phyloP scores from a whole-genome alignment of 1,140 invertebrate species.

The Ctenoplectra terminalis region DNA sequence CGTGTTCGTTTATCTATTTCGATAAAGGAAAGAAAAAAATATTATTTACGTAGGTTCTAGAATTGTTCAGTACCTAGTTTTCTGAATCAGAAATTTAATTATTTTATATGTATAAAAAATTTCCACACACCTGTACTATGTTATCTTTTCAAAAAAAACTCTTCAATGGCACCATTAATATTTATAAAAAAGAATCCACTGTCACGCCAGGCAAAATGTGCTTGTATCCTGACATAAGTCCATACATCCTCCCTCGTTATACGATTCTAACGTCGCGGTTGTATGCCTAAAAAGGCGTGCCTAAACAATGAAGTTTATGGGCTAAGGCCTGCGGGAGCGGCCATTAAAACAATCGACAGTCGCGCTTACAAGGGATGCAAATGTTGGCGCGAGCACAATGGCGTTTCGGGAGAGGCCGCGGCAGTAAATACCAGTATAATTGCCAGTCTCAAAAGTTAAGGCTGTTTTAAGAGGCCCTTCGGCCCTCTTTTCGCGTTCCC shows the following conservation, averaged over 20 bases:
- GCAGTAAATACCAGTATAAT: slow-evolving; percentile 81
- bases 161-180: neutral
- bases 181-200: neutral
- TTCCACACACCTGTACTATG: too few species aligned
- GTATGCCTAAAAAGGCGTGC: slow-evolving; percentile 76
- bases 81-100: too few species aligned
- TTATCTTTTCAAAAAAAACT: too few species aligned
- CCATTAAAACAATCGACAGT: slow-evolving; percentile 80
- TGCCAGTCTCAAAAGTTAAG: slow-evolving; percentile 74
- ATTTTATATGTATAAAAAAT: too few species aligned
- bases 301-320: slow-evolving; percentile 81
- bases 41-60: too few species aligned
- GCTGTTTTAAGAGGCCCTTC: slow-evolving; percentile 54
- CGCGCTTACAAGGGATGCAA: slow-evolving; percentile 73
- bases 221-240: slow-evolving; percentile 4
- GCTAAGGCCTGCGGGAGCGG: slow-evolving; percentile 67
- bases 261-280: slow-evolving; percentile 43
- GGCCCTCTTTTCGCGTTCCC: slow-evolving; percentile 38
- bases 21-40: too few species aligned
- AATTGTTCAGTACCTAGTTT: too few species aligned
- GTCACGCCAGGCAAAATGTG: neutral
- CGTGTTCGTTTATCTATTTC: too few species aligned
- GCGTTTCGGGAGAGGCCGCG: slow-evolving; percentile 70
- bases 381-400: slow-evolving; percentile 77
- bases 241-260: slow-evolving; percentile 45